Evolutionary conservation across 2,113 vertebrate species (phyloP).

Genomic region (Urocitellus parryii): DNA sequence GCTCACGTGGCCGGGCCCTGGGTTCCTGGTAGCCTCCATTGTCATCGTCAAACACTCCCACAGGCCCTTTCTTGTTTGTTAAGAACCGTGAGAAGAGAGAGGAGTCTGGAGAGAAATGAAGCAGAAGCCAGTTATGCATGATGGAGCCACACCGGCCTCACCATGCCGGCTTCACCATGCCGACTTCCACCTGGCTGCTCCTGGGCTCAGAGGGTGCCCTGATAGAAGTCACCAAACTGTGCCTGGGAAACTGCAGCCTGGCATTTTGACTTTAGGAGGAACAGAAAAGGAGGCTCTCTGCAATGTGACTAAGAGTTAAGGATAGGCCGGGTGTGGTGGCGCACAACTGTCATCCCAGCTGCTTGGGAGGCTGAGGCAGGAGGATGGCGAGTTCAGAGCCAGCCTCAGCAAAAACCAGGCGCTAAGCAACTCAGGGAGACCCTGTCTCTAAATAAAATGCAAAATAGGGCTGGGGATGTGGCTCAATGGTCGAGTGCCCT

Average conservation of each 20-base stretch:
- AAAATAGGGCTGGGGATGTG: too few species aligned
- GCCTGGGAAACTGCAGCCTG: not conserved
- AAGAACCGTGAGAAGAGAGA: not conserved
- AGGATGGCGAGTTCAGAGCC: too few species aligned
- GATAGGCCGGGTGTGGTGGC: too few species aligned
- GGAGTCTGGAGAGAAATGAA: not conserved
- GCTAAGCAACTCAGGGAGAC: too few species aligned
- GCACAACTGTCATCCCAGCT: too few species aligned
- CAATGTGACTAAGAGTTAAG: not conserved
- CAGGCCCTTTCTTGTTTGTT: not conserved
- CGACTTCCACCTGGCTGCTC: rapidly evolving
- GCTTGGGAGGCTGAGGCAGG: too few species aligned
- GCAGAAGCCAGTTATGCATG: not conserved
- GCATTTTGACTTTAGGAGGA: conserved; percentile 34
- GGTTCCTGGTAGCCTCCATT: rapidly evolving
- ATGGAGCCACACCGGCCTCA: rapidly evolving
- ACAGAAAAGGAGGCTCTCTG: conserved; percentile 24
- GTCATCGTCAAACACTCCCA: not conserved
- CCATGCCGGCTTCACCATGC: rapidly evolving
- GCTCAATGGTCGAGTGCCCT: too few species aligned
- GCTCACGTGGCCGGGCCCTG: not conserved
- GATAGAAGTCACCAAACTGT: not conserved
- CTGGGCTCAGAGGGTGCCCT: rapidly evolving
- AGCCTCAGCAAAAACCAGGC: too few species aligned
- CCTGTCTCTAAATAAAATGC: too few species aligned